Evolutionary conservation across 2,888 invertebrate species (phyloP), one percentile per base, ranked within the genome.

Genomic region (Carabus problematicus): DNA sequence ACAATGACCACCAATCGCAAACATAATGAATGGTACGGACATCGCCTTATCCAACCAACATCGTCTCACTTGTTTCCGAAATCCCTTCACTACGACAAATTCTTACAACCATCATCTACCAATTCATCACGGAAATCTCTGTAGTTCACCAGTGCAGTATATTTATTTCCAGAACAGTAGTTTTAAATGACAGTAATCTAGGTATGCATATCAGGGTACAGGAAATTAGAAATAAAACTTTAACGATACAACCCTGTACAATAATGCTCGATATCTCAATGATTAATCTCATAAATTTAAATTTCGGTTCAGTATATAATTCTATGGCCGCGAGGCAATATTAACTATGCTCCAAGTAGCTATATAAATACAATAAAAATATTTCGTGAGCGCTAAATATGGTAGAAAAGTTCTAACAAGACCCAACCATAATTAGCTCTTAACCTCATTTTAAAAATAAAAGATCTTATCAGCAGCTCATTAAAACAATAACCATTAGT

Each of bases 401-500:
- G 19, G 52, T 52, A 52, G 19, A 54, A 63, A 64, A 64, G n/a
- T 64, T 45, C 63, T 64, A 64, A 64, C 63, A 55, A 64, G 63
- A 64, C 63, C 54, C 41, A 42, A 54, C 63, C 63, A 64, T 64
- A 64, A 64, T 64, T 64, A 64, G 54, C 63, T 64, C 41, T 54
- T 64, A 64, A 64, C 63, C 63, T 64, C 63, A 64, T 64, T 64
- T 64, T 54, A 40, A 64, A 54, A 64, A 64, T 64, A 64, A 52
- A 63, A 64, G 63, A 64, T 64, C 63, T 64, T 64, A 64, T 64
- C 63, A 54, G 16, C 41, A 54, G 11, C 63, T 64, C 63, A 64
- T 64, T 64, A 64, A 64, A 64, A 64, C 63, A 64, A 64, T 64
- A 64, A 64, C 63, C 63, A 64, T 64, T 64, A 64, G 63, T 64